Base-by-base conservation (phyloP, 2,888 invertebrate genomes). In the Andrena praecox region DNA sequence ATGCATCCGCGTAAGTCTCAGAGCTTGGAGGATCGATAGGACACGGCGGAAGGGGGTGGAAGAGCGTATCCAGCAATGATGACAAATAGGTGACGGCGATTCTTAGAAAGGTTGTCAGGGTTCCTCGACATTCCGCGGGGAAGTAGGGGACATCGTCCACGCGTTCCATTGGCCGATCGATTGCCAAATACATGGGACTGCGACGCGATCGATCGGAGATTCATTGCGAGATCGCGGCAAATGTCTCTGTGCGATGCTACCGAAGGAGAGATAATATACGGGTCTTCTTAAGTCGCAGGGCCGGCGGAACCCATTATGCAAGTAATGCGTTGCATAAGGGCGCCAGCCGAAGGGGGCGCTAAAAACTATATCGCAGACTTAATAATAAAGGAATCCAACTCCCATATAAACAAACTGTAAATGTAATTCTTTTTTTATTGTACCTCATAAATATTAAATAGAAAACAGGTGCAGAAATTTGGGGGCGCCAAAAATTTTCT, bases 141-240 rank as follows among this genome's bases (percentile, higher is more conserved):
- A 56, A 48, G 56, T 42, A 24, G 20, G 31, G n/a, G 24, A 60
- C 63, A 20, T n/a, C 29, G n/a, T 35, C 35, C 31, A 29, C n/a
- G 12, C 35, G 63, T 56, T 54, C 52, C 42, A 54, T 63, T 35
- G 70, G 66, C 2, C 66, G 54, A 50, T 60, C 54, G 42, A 27
- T 71, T 54, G 27, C 54, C 71, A 66, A 80, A 80, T 80, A 64
- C 48, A 27, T 20, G 52, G 29, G 31, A 27, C 31, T 33, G 24
- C 48, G 16, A 31, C 31, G 29, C 20, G 29, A 76, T 66, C 54
- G 75, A 72, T 60, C 60, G 52, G 62, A 86, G 80, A 78, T 78
- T 70, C 33, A 67, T 73, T 75, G 74, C 63, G 69, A 71, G 76
- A 85, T 79, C 71, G 27, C 77, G 70, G 69, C 80, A 83, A 67